Evolutionary conservation across 2,113 vertebrate species (phyloP).

Genomic region (Podocnemis expansa): DNA sequence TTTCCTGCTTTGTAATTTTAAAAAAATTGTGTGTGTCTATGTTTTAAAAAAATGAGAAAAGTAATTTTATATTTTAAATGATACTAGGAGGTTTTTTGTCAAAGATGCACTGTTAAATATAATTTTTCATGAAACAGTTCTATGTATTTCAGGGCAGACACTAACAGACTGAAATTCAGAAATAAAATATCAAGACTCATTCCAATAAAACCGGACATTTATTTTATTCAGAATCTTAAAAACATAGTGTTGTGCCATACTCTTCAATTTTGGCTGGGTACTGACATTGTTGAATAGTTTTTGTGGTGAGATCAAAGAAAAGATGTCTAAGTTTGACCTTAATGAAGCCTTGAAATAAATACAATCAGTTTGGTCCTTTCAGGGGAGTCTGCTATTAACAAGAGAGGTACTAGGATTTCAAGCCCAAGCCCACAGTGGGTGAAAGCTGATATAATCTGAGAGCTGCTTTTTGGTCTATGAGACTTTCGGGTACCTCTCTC

Average conservation of each 20-base stretch:
- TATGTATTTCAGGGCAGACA: neutral
- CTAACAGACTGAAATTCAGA: neutral
- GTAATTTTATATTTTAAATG: neutral
- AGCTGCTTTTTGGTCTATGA: too few relatives aligned
- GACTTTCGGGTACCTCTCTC: too few relatives aligned
- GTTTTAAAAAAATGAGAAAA: neutral
- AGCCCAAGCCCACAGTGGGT: too few relatives aligned
- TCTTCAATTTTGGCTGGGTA: neutral
- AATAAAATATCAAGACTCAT: neutral
- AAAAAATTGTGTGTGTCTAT: neutral
- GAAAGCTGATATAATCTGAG: too few relatives aligned
- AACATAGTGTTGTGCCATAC: neutral
- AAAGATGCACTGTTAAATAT: rapidly evolving
- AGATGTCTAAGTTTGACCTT: neutral
- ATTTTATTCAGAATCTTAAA: neutral
- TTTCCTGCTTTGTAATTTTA: neutral
- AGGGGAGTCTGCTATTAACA: too few relatives aligned
- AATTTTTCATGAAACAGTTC: neutral
- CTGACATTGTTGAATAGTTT: neutral
- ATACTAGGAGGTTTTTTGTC: neutral
- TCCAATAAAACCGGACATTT: neutral
- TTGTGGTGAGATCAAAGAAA: neutral
- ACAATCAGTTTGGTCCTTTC: too few relatives aligned
- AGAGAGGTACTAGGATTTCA: too few relatives aligned
- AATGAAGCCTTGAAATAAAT: neutral